Evolutionary conservation across 2,113 vertebrate genomes (phyloP), one percentile per base, ranked within the genome.

Genomic region (Willisornis vidua): DNA sequence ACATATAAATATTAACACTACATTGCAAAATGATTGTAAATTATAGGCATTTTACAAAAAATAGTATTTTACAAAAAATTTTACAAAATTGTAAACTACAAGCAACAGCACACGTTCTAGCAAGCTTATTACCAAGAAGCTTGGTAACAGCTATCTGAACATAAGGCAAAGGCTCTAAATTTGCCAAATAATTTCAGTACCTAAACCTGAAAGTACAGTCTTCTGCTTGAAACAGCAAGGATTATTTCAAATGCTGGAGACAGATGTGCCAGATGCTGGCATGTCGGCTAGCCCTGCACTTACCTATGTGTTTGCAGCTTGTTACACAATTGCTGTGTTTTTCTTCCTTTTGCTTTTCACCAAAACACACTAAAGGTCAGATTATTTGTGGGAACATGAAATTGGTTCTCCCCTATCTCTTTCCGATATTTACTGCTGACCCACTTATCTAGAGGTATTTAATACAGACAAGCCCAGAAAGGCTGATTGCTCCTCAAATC

Each of bases 271-370:
- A 35, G 23, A 15, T 54, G 3, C 35, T 12, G 14, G 10, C 10
- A 14, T n/a, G 49, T 37, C 39, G 0, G 0, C 14, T 31, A 28
- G 16, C 41, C 16, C 48, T 67, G 49, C 12, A 2, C 16, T 45
- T 16, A 51, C 7, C 14, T 0, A 0, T 0, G 8, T 17, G 19
- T 54, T 35, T 46, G 35, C 23, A 19, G 29, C 45, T 74, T 9
- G 2, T 66, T 46, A 43, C 24, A 22, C 25, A 54, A 5, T 29
- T 0, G 0, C 11, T 0, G 0, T 5, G 3, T 19, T 93, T 46
- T 55, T 45, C 3, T 25, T 77, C 24, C 41, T 77, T 80, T 77
- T 46, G 26, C 16, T 46, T 84, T 85, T 71, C 12, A 20, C 16
- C 1, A 3, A 19, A 55, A 13, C 14, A 33, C 2, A 2, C 10